Evolutionary conservation across 2,113 vertebrate genomes (phyloP), one percentile per base, ranked within the genome.

Genomic region (Prionailurus viverrinus): DNA sequence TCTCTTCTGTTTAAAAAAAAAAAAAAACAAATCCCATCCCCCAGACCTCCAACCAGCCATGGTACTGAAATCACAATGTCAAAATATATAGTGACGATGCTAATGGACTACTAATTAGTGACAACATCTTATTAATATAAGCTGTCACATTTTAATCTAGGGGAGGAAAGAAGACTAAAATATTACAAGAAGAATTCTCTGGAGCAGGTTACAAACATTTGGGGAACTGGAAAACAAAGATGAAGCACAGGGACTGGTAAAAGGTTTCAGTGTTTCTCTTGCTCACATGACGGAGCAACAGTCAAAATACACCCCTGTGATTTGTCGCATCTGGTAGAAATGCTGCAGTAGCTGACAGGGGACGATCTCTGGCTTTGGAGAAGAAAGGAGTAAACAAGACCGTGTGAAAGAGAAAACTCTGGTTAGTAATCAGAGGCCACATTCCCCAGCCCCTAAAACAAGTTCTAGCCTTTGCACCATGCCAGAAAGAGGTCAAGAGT

Each of bases 311-410:
- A 97, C 94, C 25, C 36, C 83, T 86, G 73, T 95, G 98, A 87
- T 97, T 98, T 98, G 81, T 66, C 41, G n/a, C 97, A 97, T 98
- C 96, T 98, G 95, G 85, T 97, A 94, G 94, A 98, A 95, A 92
- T 89, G 87, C 94, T 96, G 51, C 88, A 61, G 88, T 84, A 91
- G 96, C 51, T 19, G 68, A 92, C 58, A 45, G 86, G 21, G 92
- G 90, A 96, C 18, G 58, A 78, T 83, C 55, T 92, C 80, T 92
- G 97, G 87, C 93, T 74, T 96, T 97, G 71, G 82, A 89, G 84
- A 95, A 97, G 55, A 97, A 97, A 95, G 91, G 19, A 94, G 66
- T 97, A 97, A 97, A 96, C 73, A 94, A 7, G 69, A 81, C 48
- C 86, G 63, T 89, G 66, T 96, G 89, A 80, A 80, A 94, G 83